Base-by-base conservation (phyloP, 2,113 vertebrate species). In the Peromyscus maniculatus region DNA sequence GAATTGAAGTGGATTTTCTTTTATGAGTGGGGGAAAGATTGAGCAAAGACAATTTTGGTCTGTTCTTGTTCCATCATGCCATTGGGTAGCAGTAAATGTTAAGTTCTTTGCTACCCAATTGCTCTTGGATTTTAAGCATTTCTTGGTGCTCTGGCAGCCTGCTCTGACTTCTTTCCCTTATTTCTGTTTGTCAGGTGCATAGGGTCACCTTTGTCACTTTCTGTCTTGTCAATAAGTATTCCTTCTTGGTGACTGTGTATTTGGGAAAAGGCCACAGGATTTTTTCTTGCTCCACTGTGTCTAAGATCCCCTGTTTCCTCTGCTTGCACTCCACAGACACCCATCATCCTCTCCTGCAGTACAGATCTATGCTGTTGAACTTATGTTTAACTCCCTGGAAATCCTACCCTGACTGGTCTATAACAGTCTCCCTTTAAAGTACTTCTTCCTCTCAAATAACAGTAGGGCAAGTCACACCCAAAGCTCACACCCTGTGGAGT, bases 201-300 rank as follows among this genome's bases (percentile, higher is more conserved):
- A 94, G 64, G 87, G 83, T 97, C 86, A 89, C 90, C 43, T 74
- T 83, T 89, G 89, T 89, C 66, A 95, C 91, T 91, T 89, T 95
- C 95, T 96, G 77, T 96, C 95, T 97, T 93, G 72, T 96, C 93
- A 93, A 88, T 92, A 96, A 28, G n/a, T 91, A 78, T 95, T 95
- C 83, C 82, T 97, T 64, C 74, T 96, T 96, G 82, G 95, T 95
- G 93, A 82, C 89, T 78, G 0, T 97, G 86, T 95, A 92, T 67
- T 93, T 95, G 93, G 96, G 36, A 49, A 96, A 94, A 96, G 96
- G 87, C 93, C 82, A 80, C 95, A 91, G 97, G 94, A 97, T 91
- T 84, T 96, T 97, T 97, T 93, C 95, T 94, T 95, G 91, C 89
- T 96, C 96, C 94, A 89, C 93, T 97, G 0, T 84, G 97, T 97